These are phyloP conservation scores for Liodrosophila aerea DNA, from an alignment of 2,888 invertebrate species.

Conservation along the genomic window DNA sequence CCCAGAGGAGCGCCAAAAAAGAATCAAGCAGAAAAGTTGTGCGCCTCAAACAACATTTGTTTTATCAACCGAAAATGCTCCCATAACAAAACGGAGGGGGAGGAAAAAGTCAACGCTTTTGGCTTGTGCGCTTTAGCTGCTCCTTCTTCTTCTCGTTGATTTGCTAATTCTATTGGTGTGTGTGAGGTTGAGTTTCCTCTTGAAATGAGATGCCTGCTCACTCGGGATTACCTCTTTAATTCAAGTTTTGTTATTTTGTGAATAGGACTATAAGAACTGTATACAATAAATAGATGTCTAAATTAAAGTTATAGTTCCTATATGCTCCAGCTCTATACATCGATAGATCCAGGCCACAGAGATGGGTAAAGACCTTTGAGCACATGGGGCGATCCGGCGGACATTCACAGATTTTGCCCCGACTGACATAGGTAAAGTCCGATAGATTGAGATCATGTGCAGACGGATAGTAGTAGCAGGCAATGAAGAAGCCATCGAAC, in stretches of 20 bases:
- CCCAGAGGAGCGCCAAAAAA: too few species aligned
- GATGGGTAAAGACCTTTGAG: slow-evolving; percentile 33
- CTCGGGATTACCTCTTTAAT: not conserved
- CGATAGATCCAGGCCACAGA: slow-evolving; percentile 49
- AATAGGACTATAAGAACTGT: too few species aligned
- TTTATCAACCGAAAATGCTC: slow-evolving; percentile 52
- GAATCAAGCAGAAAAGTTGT: slow-evolving; percentile 22
- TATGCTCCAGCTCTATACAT: too few species aligned
- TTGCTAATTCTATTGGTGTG: slow-evolving; percentile 53
- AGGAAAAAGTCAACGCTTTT: slow-evolving; percentile 24
- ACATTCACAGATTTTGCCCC: slow-evolving; percentile 29
- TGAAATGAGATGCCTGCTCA: slow-evolving; percentile 32
- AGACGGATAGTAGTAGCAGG: slow-evolving; percentile 48
- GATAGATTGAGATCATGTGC: not conserved
- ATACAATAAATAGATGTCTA: too few species aligned
- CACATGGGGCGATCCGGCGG: slow-evolving; percentile 16
- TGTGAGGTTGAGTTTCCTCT: slow-evolving; percentile 32
- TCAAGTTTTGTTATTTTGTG: too few species aligned
- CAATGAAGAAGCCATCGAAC: slow-evolving; percentile 45
- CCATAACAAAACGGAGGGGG: slow-evolving; percentile 48
- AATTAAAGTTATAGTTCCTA: too few species aligned
- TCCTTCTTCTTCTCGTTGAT: slow-evolving; percentile 32
- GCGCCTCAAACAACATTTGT: slow-evolving; percentile 39
- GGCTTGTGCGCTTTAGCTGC: slow-evolving; percentile 24
- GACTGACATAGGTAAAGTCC: not conserved